phyloP scores from a whole-genome alignment of 2,888 invertebrate genomes.

The Eilema caniola region DNA sequence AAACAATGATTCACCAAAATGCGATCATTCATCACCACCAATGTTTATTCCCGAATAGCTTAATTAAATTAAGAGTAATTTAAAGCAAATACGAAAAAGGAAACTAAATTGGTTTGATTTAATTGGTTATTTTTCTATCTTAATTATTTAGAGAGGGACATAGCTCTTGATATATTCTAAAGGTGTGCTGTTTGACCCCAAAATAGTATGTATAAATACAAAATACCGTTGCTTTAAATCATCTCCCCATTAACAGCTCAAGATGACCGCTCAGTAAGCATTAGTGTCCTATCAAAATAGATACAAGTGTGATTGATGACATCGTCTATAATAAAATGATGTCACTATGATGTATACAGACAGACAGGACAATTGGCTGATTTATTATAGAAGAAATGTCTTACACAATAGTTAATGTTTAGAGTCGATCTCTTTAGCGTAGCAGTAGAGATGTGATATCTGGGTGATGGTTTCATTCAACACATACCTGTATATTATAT shows the following conservation, averaged over 20 bases:
- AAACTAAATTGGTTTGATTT: too few relatives aligned
- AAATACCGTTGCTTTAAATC: conserved; percentile 23
- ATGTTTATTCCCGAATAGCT: too few relatives aligned
- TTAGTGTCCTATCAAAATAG: conserved; percentile 49
- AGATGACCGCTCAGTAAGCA: conserved; percentile 31
- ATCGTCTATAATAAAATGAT: conserved; percentile 48
- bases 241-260: conserved; percentile 33
- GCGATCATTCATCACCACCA: too few relatives aligned
- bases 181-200: too few relatives aligned
- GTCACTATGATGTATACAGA: conserved; percentile 46
- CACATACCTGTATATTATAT: neutral
- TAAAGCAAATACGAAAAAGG: too few relatives aligned
- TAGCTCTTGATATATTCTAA: too few relatives aligned
- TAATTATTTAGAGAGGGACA: too few relatives aligned
- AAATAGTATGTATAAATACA: neutral
- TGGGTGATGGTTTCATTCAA: neutral
- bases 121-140: too few relatives aligned
- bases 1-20: too few relatives aligned
- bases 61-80: too few relatives aligned
- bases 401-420: conserved; percentile 22
- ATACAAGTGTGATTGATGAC: conserved; percentile 50
- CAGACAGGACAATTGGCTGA: conserved; percentile 18
- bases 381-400: conserved; percentile 18
- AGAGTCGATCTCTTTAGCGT: neutral
- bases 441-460: neutral